A percentile compares a stretch with the other conserved stretches of the same genome.
Evolutionary conservation across 2,888 invertebrate genomes (phyloP).

Genomic region (Machimus atricapillus): DNA sequence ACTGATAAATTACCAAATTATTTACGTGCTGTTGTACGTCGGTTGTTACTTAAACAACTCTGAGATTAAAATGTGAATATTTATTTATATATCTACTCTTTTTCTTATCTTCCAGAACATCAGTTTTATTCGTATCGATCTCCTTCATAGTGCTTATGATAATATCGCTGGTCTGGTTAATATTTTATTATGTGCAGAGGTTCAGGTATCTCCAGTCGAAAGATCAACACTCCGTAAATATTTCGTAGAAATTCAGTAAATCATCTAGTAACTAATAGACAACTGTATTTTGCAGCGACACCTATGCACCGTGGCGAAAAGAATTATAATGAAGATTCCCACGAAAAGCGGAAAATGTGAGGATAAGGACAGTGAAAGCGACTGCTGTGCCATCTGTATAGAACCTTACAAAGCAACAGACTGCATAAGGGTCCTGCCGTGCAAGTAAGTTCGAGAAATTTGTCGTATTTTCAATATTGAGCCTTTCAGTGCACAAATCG

Average conservation of each 20-base stretch:
- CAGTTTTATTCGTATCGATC: constrained; percentile 92
- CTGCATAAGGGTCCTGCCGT: constrained; percentile 86
- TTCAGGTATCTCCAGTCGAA: constrained; percentile 95
- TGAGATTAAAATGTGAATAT: no score
- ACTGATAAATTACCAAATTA: background rate
- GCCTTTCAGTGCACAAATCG: no score
- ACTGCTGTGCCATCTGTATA: constrained; percentile 95
- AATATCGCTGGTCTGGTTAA: constrained; percentile 92
- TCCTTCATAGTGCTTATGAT: constrained; percentile 96
- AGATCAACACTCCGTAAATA: constrained; percentile 84
- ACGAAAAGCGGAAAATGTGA: constrained; percentile 85
- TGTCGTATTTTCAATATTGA: background rate
- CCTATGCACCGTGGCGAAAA: constrained; percentile 90
- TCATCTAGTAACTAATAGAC: background rate
- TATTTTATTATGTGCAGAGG: constrained; percentile 95
- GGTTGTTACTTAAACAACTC: background rate
- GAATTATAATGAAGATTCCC: constrained; percentile 92
- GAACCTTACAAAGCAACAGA: constrained; percentile 90
- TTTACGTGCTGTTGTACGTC: background rate
- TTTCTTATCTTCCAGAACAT: constrained; percentile 71
- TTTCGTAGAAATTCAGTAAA: background rate
- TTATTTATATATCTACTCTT: background rate
- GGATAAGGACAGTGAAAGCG: constrained; percentile 86
- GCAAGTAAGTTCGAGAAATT: constrained; percentile 73
- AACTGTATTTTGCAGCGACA: constrained; percentile 72